These are phyloP conservation scores for Rhopalosiphum nymphaeae DNA, from an alignment of 2,888 invertebrate genomes.

Conservation along the genomic window DNA sequence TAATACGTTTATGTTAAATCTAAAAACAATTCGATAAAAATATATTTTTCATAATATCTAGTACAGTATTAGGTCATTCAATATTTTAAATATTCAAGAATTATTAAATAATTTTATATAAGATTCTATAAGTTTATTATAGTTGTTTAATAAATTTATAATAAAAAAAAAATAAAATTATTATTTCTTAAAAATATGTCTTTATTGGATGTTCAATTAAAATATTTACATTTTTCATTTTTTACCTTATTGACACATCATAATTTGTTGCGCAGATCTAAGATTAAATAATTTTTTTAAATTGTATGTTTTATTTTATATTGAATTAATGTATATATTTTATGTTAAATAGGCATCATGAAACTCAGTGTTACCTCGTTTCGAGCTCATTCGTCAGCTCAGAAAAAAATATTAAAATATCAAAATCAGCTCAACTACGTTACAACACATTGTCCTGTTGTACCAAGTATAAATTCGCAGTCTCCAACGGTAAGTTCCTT, in stretches of 20 bases:
- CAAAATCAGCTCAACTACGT: conserved; percentile 60
- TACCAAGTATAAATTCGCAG: conserved; percentile 30
- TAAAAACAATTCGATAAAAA: not conserved
- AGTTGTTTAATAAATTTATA: not conserved
- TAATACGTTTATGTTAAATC: not conserved
- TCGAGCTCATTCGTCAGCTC: conserved; percentile 89
- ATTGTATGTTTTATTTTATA: not conserved
- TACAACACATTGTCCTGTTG: conserved; percentile 25
- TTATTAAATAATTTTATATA: not conserved
- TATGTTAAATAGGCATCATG: conserved; percentile 72
- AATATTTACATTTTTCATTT: not conserved
- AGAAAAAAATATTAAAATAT: conserved; percentile 83
- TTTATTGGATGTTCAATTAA: not conserved
- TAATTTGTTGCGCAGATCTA: not conserved
- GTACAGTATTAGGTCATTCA: not conserved
- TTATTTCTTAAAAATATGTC: not conserved
- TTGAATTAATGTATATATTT: not conserved
- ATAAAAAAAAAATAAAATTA: not conserved
- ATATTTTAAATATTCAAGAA: not conserved
- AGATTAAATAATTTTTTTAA: not conserved
- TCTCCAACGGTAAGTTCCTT: conserved; percentile 35
- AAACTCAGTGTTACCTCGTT: conserved; percentile 90
- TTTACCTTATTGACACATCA: not conserved
- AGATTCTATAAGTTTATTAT: not conserved
- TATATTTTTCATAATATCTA: not conserved